Conservation (phyloP, 2,113 vertebrate genomes). For the Pituophis catenifer region DNA sequence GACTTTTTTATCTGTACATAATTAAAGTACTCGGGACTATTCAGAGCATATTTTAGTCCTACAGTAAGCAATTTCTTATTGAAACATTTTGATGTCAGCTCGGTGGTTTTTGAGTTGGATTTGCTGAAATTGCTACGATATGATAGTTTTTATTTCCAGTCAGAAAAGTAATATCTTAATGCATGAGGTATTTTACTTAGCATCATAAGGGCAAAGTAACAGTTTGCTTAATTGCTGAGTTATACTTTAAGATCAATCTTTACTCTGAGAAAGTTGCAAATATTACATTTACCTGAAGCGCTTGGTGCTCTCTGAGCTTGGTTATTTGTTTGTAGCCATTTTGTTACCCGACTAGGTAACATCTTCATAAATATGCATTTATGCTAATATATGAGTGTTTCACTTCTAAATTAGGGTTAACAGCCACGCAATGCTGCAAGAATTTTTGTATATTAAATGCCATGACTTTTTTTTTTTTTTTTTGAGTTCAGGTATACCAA, state of each 20-base stretch:
- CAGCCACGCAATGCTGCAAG: background rate
- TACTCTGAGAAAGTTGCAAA: background rate
- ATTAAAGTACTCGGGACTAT: constrained; percentile 42
- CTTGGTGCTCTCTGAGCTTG: background rate
- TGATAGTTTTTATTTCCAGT: constrained; percentile 16
- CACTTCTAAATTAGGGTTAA: background rate
- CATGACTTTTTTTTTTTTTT: background rate
- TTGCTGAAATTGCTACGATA: constrained; percentile 40
- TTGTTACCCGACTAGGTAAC: background rate
- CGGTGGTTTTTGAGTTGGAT: constrained; percentile 52
- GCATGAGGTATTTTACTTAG: constrained; percentile 5
- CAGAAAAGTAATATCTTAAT: constrained; percentile 16
- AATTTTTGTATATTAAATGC: background rate
- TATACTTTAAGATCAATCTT: constrained; percentile 14
- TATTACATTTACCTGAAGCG: background rate
- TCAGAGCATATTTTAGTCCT: constrained; percentile 28
- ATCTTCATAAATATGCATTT: constrained; percentile 6
- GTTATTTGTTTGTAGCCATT: background rate
- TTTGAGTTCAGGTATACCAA: background rate
- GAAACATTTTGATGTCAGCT: constrained; percentile 51
- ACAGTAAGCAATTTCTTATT: constrained; percentile 43
- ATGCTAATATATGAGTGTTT: background rate
- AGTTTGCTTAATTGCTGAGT: constrained; percentile 1
- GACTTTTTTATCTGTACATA: constrained; percentile 20
- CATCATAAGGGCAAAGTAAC: constrained; percentile 36